Evolutionary conservation across 2,888 invertebrate genomes (phyloP), one percentile per base, ranked within the genome.

Genomic region (Calameuta pallipes): DNA sequence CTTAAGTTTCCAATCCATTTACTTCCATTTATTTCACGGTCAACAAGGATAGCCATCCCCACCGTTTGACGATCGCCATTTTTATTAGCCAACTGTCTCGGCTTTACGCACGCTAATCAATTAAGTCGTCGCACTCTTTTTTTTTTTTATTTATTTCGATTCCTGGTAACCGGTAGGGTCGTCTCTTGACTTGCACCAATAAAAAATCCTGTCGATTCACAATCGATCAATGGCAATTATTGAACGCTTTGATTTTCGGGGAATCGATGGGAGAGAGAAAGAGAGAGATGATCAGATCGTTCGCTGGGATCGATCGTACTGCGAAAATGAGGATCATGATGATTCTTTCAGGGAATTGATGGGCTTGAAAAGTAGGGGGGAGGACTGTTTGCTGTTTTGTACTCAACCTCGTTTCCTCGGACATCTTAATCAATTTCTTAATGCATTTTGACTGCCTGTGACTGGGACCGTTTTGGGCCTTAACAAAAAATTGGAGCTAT

Each of bases 71-170:
- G 69, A 33, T 37, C 75, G 74, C 33, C 75, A 81, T 84, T 80
- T 71, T 71, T 82, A 84, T 85, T 79, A 84, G 84, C 83, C 84
- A 83, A 82, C 34, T 69, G 75, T 31, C n/a, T 31, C 3, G 70
- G 37, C 73, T 69, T 36, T 68, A 76, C 78, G 37, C 76, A 77
- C 76, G 76, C 70, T 36, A 13, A 30, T 77, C 76, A 79, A 76
- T 79, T 79, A 79, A n/a, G 23, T 15, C 77, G 35, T 73, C 73
- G 33, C 30, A 23, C 13, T 69, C 68, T 36, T 75, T 71, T 76
- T 76, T 35, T 41, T 41, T 36, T 36, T 36, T 36, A 15, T 41
- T 4, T 1, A 6, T 41, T 41, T 41, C 41, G 56, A 56, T 56
- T 56, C 56, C 23, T 9, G 56, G 56, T 56, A 56, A 56, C 9